Evolutionary conservation across 2,797 vertebrate species (phyloP).

Genomic region (Crocidura indochinensis): DNA sequence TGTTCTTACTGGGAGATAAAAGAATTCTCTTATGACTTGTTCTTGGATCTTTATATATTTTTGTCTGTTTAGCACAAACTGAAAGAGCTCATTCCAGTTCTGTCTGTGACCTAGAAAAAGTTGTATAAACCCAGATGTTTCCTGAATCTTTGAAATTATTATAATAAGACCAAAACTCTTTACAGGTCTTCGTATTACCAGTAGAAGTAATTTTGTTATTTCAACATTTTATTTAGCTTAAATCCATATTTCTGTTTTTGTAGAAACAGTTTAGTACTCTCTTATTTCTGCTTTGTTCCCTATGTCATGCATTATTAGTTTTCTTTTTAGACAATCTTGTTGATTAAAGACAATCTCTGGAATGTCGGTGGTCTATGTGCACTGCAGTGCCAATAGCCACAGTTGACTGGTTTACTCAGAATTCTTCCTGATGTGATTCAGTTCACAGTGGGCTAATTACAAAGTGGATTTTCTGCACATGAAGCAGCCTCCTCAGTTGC

Average conservation of each 20-base stretch:
- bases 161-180: slow-evolving; percentile 61
- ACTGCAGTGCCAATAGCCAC: slow-evolving; percentile 86
- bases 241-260: slow-evolving; percentile 63
- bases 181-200: slow-evolving; percentile 41
- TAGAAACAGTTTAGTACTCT: slow-evolving; percentile 86
- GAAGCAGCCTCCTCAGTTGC: slow-evolving; percentile 91
- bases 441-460: slow-evolving; percentile 94
- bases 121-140: slow-evolving; percentile 50
- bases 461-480: slow-evolving; percentile 92
- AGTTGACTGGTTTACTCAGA: slow-evolving; percentile 83
- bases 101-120: slow-evolving; percentile 70
- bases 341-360: slow-evolving; percentile 82
- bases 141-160: slow-evolving; percentile 50
- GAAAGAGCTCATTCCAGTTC: slow-evolving; percentile 76
- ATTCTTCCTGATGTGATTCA: slow-evolving; percentile 87
- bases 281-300: slow-evolving; percentile 81
- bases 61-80: slow-evolving; percentile 76
- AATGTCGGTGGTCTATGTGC: slow-evolving; percentile 88
- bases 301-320: slow-evolving; percentile 81
- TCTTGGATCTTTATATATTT: slow-evolving; percentile 63
- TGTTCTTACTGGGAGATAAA: slow-evolving; percentile 68
- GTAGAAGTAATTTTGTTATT: slow-evolving; percentile 58
- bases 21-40: slow-evolving; percentile 55
- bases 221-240: slow-evolving; percentile 63
- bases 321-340: slow-evolving; percentile 83